Percentiles rank a stretch among this genome's conserved stretches.
These are phyloP conservation scores for Micronisus gabar DNA, from an alignment of 2,113 vertebrate genomes.

Conservation along the genomic window DNA sequence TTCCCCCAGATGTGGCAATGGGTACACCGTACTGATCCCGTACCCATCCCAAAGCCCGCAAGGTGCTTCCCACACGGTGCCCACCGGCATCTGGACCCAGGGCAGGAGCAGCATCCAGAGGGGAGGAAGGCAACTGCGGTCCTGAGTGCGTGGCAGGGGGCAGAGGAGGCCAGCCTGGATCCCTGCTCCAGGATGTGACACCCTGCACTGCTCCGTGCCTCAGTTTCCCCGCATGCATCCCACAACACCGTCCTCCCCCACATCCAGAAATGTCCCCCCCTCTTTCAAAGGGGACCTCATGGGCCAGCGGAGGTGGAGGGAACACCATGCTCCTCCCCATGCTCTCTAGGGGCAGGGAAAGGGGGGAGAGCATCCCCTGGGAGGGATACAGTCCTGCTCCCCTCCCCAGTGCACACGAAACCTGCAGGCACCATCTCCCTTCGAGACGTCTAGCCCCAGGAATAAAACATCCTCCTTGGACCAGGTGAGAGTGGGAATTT, in stretches of 20 bases:
- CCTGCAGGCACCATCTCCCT: not conserved
- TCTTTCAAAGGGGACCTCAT: not conserved
- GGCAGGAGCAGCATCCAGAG: not conserved
- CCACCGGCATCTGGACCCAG: not conserved
- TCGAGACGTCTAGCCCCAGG: not conserved
- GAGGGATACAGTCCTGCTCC: fast-evolving
- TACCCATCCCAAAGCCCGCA: not conserved
- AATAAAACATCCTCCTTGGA: not conserved
- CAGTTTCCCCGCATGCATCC: not conserved
- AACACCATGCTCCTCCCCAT: not conserved
- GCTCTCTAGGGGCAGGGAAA: not conserved
- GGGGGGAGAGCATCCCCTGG: not conserved
- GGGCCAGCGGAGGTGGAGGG: not conserved
- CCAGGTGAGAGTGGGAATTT: not conserved
- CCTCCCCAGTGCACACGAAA: not conserved
- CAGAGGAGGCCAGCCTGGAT: not conserved
- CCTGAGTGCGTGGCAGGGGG: fast-evolving
- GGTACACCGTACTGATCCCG: not conserved
- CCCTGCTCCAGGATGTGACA: not conserved
- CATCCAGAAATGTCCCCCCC: not conserved
- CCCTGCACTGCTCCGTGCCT: not conserved
- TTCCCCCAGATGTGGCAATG: not conserved
- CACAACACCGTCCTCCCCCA: not conserved
- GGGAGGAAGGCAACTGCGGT: fast-evolving
- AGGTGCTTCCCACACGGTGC: fast-evolving